Base-by-base conservation (phyloP, 2,797 vertebrate species). In the Hyperoplus lanceolatus region DNA sequence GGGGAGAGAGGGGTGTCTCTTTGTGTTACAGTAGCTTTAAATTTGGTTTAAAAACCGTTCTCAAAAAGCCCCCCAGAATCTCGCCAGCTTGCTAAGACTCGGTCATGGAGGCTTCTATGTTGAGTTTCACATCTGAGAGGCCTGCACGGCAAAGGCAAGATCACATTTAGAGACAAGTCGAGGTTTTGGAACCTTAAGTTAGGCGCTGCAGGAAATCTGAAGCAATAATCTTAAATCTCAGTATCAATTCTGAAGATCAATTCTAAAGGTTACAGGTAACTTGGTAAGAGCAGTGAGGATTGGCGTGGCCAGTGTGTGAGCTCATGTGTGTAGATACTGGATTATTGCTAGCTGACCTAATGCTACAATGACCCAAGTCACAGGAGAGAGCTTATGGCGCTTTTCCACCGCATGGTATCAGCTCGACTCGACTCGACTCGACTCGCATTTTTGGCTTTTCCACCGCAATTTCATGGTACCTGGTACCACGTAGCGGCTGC, bases 51-150 rank as follows among this genome's bases (percentile, higher is more conserved):
- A 59, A 42, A 70, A 61, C 58, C 3, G 16, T 36, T 59, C 16
- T 46, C 5, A 21, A 18, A 77, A 77, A 59, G 48, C 70, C 60
- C 29, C 21, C 29, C 2, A 49, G 48, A 84, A 60, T 59, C 57
- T 11, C 59, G 71, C 10, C n/a, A 64, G 64, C 51, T n/a, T 70
- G 76, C 82, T 83, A 86, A 78, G 75, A 77, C 53, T 56, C n/a
- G 46, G 79, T 81, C 60, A 29, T 53, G 58, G 53, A 83, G 58
- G 78, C 74, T 48, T 39, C 60, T 73, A 49, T 57, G 42, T 77
- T 75, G 48, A 70, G 67, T 58, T 80, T 45, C 61, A 70, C 29
- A 29, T 2, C 29, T 29, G 29, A 29, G 29, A 29, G 29, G 29
- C 29, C 29, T 29, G 29, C 29, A 29, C 29, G 29, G 29, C 29